Evolutionary conservation across 2,797 vertebrate genomes (phyloP), one percentile per base, ranked within the genome.

Genomic region (Heliangelus exortis): DNA sequence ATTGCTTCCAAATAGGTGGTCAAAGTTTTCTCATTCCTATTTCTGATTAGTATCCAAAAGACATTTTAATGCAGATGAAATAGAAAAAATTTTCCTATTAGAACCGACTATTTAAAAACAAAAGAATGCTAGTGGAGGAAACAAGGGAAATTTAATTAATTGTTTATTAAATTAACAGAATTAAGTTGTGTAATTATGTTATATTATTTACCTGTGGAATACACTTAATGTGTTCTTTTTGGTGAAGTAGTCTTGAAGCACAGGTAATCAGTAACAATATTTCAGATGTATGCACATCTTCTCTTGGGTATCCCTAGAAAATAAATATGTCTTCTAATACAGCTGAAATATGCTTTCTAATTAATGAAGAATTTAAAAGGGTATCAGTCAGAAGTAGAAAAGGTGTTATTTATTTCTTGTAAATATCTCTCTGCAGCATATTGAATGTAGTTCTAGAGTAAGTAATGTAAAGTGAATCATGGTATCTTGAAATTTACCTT

Each of bases 281-380:
- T 87, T 84, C 41, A 84, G 41, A 83, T 20, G 76, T n/a, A 48
- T 59, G 10, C 9, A 74, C 12, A 71, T 84, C 22, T 51, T 94
- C 45, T 58, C 39, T 84, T 68, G 59, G 6, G 39, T 87, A 39
- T 43, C 39, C 9, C 79, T 31, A 63, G 34, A 61, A 90, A 90
- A 86, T 28, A 69, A 84, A 78, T 79, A 82, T 41, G 4, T 6
- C 9, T 81, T 34, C 45, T 36, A 86, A 51, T 51, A 69, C 43
- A 82, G 68, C 72, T 75, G 48, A 89, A 95, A 79, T 87, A 73
- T 62, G 12, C 19, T 81, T 84, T 83, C 43, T 81, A 78, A 93
- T 91, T 94, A 90, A 76, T 62, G 63, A 13, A 7, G 12, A 81
- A 33, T 7, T 61, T 84, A 51, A 12, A 78, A 68, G 29, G 43